Base-by-base conservation (phyloP, 1,140 invertebrate species). In the Aphelinus certus region DNA sequence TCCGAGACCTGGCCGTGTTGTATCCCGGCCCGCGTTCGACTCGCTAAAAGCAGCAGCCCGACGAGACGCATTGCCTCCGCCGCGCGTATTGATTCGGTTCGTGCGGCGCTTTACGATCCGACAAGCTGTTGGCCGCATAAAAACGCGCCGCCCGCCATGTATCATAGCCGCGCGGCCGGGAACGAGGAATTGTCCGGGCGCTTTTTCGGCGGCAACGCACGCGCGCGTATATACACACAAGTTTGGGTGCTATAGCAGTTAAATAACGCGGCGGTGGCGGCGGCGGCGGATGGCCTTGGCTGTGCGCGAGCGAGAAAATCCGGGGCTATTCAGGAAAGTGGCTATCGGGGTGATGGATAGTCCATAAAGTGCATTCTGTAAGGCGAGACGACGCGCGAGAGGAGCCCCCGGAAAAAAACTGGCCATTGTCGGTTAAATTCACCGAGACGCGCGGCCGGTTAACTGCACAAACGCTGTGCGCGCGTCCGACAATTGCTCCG, bases 91-190 rank as follows among this genome's bases (percentile, higher is more conserved):
- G 75, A 78, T 78, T 76, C 26, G 26, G 26, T 26, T 66, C 65
- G 76, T 72, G 69, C 45, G 64, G 4, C 4, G 51, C 51, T 77
- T 77, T 77, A 77, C 73, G 76, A 77, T 77, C 73, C 69, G 73
- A 68, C 73, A 77, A 77, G 76, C 76, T 77, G 76, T 69, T 68
- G 7, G 43, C 46, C 55, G 61, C 75, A 76, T 76, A 76, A 76
- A 76, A 76, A 55, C 51, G 46, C 60, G 58, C 47, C 58, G 66
- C 63, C 42, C 43, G 43, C n/a, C n/a, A 46, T 55, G 26, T 53
- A 69, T 56, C 57, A 69, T 47, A 61, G 58, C 48, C 6, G 56
- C 42, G 46, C 60, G 58, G 55, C 42, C 51, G 63, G 47, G 7
- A 51, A 42, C 43, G 26, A 53, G 26, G 42, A 45, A 51, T 60